These are phyloP conservation scores for Anodontia alba DNA, from an alignment of 2,888 invertebrate species.

Conservation along the genomic window DNA sequence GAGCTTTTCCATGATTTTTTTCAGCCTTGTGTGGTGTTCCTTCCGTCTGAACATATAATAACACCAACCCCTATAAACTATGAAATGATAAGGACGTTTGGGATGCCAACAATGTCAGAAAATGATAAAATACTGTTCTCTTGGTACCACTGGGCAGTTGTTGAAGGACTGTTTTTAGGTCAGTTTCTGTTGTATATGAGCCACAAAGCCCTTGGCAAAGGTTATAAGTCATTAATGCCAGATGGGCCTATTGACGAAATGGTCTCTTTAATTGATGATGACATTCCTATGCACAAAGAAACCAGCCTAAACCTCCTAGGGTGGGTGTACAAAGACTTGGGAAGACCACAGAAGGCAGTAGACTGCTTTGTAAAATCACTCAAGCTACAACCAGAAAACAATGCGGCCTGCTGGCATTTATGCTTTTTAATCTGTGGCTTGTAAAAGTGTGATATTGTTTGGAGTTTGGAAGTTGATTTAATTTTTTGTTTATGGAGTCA, in stretches of 20 bases:
- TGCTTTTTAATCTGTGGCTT: background rate
- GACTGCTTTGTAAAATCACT: slow-evolving; percentile 23
- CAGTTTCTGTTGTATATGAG: background rate
- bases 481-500: too few relatives aligned
- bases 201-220: background rate
- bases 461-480: too few relatives aligned
- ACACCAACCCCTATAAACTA: background rate
- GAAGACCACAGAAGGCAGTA: slow-evolving; percentile 9
- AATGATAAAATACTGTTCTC: background rate
- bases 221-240: too few relatives aligned
- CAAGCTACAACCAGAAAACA: slow-evolving; percentile 23
- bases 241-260: background rate
- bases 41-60: background rate
- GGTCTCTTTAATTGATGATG: background rate
- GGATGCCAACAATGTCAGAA: background rate
- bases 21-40: background rate
- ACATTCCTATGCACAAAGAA: background rate
- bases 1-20: background rate
- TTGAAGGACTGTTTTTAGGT: background rate
- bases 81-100: background rate
- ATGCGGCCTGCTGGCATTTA: slow-evolving; percentile 43
- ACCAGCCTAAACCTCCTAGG: background rate
- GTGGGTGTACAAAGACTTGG: slow-evolving; percentile 24
- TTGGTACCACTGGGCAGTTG: background rate
- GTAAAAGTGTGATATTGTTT: too few relatives aligned